Evolutionary conservation across 2,113 vertebrate genomes (phyloP).

Genomic region (Leucopternis melanops): DNA sequence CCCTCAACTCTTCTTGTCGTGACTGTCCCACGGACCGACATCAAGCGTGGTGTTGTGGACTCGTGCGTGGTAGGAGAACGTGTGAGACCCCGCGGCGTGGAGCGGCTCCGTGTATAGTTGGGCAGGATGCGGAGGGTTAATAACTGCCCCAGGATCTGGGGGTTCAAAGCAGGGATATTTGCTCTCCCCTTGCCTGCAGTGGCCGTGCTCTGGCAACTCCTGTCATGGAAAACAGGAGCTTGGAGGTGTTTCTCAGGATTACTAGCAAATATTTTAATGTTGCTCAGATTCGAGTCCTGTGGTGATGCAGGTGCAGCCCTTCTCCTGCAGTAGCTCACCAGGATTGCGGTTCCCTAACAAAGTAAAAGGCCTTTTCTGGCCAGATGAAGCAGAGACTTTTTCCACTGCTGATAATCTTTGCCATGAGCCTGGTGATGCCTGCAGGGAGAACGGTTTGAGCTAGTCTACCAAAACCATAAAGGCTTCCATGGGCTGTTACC

Average conservation of each 20-base stretch:
- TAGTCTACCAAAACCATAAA: neutral
- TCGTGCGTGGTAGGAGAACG: neutral
- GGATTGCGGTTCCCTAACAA: neutral
- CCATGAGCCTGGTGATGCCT: neutral
- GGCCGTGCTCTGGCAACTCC: neutral
- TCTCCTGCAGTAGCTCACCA: neutral
- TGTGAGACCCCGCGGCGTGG: accelerated
- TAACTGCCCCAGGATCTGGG: neutral
- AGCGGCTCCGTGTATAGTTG: accelerated
- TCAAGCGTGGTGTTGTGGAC: neutral
- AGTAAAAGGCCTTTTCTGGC: neutral
- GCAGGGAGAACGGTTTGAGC: neutral
- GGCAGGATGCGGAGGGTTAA: neutral
- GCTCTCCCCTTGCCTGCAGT: neutral
- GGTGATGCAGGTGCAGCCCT: neutral
- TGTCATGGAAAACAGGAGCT: neutral
- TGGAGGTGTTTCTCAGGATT: neutral
- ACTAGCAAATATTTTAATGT: neutral
- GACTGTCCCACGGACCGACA: neutral
- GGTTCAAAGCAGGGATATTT: neutral
- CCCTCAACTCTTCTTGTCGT: neutral
- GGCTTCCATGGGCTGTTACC: neutral
- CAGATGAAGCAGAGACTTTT: neutral
- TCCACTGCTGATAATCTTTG: neutral
- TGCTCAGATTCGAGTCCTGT: neutral